Evolutionary conservation across 1,140 invertebrate genomes (phyloP), one percentile per base, ranked within the genome.

Genomic region (Platorchestia sp.): DNA sequence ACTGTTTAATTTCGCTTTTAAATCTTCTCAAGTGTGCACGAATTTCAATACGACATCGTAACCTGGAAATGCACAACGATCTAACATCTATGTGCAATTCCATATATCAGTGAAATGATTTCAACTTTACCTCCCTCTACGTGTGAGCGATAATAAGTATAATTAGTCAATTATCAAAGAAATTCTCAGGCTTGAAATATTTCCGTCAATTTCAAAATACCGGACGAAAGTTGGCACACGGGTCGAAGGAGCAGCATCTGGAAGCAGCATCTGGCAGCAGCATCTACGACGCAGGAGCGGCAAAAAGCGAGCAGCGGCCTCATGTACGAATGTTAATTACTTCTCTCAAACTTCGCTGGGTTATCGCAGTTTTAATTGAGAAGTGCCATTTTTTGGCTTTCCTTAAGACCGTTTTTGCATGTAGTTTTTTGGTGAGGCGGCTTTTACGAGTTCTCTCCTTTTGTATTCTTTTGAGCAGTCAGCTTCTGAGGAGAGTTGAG

Each of bases 281-380:
- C 91, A 93, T 7, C 91, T 27, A 27, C 19, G 42, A 44, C 91
- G 43, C 91, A 19, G 91, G 36, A 47, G 87, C 6, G 45, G 43
- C 91, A 93, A 45, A 27, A 44, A 45, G 91, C 91, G 44, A 45
- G 91, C 45, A n/a, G 41, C 45, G 44, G 91, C 91, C 91, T 93
- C 91, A 93, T 93, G 44, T 93, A 93, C 91, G 91, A 93, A 93
- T 93, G 91, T 93, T 93, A 93, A 93, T 93, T 93, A 93, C 91
- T 93, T 93, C 91, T 93, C 45, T 44, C 43, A 45, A 93, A 93
- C 91, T 93, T 93, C 43, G 43, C 43, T n/a, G 91, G 91, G 91
- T 93, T 93, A 93, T 93, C 91, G 91, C 91, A 93, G 91, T 93
- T 93, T 93, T 93, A 93, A 93, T 93, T 93, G 91, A 93, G 91